phyloP scores from a whole-genome alignment of 2,113 vertebrate species.

The zebrafish (Danio rerio) region DNA sequence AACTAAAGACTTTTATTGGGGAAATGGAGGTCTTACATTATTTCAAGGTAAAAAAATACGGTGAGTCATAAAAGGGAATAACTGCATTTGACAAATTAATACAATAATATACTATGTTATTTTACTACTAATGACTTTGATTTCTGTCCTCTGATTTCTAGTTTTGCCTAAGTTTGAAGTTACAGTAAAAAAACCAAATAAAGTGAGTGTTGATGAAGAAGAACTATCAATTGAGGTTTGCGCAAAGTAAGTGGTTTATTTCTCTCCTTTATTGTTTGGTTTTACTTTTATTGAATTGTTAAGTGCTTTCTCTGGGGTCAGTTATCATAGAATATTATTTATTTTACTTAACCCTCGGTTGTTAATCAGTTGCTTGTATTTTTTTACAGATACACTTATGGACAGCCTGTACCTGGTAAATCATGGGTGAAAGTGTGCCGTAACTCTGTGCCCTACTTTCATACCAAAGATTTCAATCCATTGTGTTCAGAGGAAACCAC shows the following conservation, averaged over 20 bases:
- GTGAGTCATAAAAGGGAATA: conserved; percentile 54
- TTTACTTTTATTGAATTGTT: not conserved
- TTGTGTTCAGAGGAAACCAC: conserved; percentile 3
- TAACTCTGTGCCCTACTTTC: not conserved
- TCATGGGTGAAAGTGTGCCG: conserved; percentile 56
- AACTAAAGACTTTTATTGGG: conserved; percentile 40
- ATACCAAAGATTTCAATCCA: rapidly evolving
- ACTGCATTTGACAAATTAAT: not conserved
- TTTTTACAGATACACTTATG: conserved; percentile 71
- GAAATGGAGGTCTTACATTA: not conserved
- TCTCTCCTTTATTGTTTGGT: too few relatives aligned
- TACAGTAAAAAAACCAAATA: conserved; percentile 36
- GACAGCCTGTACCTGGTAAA: conserved; percentile 72
- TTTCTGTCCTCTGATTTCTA: conserved; percentile 39
- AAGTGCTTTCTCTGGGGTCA: not conserved
- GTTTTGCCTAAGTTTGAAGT: conserved; percentile 75
- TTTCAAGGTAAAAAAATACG: conserved; percentile 74
- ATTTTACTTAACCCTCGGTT: not conserved
- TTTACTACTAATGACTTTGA: not conserved
- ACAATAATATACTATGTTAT: not conserved
- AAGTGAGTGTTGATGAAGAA: conserved; percentile 56
- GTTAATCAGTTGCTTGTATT: not conserved
- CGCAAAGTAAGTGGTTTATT: conserved; percentile 66
- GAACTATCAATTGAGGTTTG: conserved; percentile 62
- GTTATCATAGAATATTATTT: not conserved